These are phyloP conservation scores for Liolophura sinensis DNA, from an alignment of 1,140 invertebrate genomes.

Conservation along the genomic window DNA sequence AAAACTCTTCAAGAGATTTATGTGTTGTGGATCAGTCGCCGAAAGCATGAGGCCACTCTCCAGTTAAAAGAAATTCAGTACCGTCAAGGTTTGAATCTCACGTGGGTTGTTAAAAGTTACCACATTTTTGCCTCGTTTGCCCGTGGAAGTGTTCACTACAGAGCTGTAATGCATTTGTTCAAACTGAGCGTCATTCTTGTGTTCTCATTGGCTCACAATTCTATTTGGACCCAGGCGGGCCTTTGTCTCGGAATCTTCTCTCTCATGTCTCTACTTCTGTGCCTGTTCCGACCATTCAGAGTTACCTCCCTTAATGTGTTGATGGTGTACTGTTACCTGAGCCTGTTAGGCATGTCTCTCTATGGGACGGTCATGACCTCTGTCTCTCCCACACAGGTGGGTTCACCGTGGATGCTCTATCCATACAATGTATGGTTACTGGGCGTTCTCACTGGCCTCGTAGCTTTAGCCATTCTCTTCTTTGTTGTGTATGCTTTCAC, in stretches of 20 bases:
- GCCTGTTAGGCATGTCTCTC: slow-evolving; percentile 31
- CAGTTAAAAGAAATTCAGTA: slow-evolving; percentile 55
- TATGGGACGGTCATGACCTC: slow-evolving; percentile 35
- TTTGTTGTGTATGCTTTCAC: slow-evolving; percentile 27
- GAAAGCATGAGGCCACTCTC: slow-evolving; percentile 47
- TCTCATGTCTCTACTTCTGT: slow-evolving; percentile 23
- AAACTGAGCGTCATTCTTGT: slow-evolving; percentile 42
- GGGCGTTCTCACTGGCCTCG: slow-evolving; percentile 25
- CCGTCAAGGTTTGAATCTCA: slow-evolving; percentile 45
- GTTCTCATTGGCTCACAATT: slow-evolving; percentile 34
- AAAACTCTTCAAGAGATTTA: slow-evolving; percentile 33
- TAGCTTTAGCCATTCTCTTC: slow-evolving; percentile 26
- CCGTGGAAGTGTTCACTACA: slow-evolving; percentile 37
- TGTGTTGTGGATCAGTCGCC: slow-evolving; percentile 31
- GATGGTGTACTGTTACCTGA: slow-evolving; percentile 29
- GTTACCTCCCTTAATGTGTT: slow-evolving; percentile 41
- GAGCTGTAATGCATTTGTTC: slow-evolving; percentile 32
- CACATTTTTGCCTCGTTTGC: slow-evolving; percentile 52
- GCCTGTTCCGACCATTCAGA: slow-evolving; percentile 41
- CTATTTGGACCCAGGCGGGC: slow-evolving; percentile 35
- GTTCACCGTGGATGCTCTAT: slow-evolving; percentile 47
- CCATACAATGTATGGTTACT: slow-evolving; percentile 43
- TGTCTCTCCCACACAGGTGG: slow-evolving; percentile 26
- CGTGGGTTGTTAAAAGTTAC: slow-evolving; percentile 39
- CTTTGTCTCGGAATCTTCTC: slow-evolving; percentile 30